A percentile compares a stretch with the other conserved stretches of the same genome.
phyloP scores from a whole-genome alignment of 2,888 invertebrate species.

The Dorcus hopei region DNA sequence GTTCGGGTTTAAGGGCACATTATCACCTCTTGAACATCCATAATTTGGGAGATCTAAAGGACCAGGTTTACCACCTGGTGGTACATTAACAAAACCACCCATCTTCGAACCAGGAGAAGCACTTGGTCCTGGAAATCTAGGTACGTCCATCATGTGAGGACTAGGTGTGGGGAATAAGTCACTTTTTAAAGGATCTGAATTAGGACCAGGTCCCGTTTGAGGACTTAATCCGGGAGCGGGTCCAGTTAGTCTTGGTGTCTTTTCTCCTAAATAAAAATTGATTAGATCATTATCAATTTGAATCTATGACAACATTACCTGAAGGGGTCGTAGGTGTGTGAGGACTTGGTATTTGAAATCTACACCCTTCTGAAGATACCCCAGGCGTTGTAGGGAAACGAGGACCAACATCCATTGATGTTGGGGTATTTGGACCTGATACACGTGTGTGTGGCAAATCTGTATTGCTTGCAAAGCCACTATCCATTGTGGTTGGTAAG shows the following conservation, averaged over 20 bases:
- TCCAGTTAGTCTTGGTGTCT: constrained; percentile 40
- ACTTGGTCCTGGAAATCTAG: constrained; percentile 49
- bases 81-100: constrained; percentile 49
- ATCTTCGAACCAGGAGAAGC: constrained; percentile 47
- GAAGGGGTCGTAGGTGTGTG: constrained; percentile 45
- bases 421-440: constrained; percentile 55
- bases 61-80: constrained; percentile 45
- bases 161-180: constrained; percentile 46
- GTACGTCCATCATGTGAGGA: constrained; percentile 50
- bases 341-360: constrained; percentile 54
- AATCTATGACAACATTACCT: constrained; percentile 3
- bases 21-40: constrained; percentile 55
- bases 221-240: constrained; percentile 45
- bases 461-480: constrained; percentile 46
- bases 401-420: constrained; percentile 49
- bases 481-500: constrained; percentile 44
- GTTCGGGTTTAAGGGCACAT: constrained; percentile 66
- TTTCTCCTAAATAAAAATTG: constrained; percentile 36
- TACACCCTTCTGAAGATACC: constrained; percentile 45
- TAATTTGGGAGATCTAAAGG: constrained; percentile 46
- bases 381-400: constrained; percentile 47
- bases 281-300: too few relatives aligned
- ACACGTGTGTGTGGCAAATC: constrained; percentile 46
- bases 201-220: constrained; percentile 46
- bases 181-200: constrained; percentile 44